These are phyloP conservation scores for Grantiella picta DNA, from an alignment of 2,113 vertebrate species.

Conservation along the genomic window DNA sequence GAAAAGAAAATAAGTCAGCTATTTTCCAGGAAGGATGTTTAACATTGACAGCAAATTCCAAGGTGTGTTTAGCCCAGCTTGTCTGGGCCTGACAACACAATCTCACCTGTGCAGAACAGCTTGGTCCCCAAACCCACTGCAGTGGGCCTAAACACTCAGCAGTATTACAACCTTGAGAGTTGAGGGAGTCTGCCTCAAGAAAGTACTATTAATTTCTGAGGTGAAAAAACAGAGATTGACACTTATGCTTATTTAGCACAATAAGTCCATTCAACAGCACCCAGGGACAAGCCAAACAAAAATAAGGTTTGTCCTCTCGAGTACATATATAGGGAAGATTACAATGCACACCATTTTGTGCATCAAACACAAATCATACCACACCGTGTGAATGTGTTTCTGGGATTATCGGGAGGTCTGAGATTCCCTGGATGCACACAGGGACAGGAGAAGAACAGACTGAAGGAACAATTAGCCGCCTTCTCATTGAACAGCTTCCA, in stretches of 20 bases:
- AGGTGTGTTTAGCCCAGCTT: background rate
- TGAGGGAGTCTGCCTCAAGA: slow-evolving; percentile 37
- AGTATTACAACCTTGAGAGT: slow-evolving; percentile 25
- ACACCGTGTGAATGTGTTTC: background rate
- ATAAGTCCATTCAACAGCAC: background rate
- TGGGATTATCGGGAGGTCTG: background rate
- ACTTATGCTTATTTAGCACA: slow-evolving; percentile 28
- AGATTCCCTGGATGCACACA: background rate
- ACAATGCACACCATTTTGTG: background rate
- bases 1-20: background rate
- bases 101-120: background rate
- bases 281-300: background rate
- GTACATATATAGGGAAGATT: background rate
- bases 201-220: slow-evolving; percentile 54
- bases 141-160: background rate
- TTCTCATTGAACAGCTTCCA: background rate
- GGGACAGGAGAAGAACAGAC: background rate
- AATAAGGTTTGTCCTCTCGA: slow-evolving; percentile 7
- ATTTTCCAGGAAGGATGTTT: slow-evolving; percentile 15
- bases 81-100: background rate
- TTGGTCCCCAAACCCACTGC: background rate
- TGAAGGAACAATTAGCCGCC: background rate
- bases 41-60: slow-evolving; percentile 14
- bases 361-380: background rate
- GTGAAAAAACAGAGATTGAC: slow-evolving; percentile 46